These are phyloP conservation scores for Parauchenoglanis punctatus DNA, from an alignment of 2,797 vertebrate species.

Conservation along the genomic window DNA sequence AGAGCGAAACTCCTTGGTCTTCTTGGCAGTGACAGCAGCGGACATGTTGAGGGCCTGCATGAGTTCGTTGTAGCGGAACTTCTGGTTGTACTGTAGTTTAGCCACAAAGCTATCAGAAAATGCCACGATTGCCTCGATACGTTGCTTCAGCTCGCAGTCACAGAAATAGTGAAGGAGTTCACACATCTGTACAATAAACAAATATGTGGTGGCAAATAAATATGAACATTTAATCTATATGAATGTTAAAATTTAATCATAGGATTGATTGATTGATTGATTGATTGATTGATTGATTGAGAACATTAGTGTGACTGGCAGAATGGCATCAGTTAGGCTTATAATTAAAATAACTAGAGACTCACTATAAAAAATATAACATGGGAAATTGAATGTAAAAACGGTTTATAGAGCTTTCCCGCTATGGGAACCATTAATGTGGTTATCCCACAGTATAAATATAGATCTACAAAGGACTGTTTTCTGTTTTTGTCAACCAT, in stretches of 20 bases:
- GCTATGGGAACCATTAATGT: neutral
- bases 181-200: conserved; percentile 84
- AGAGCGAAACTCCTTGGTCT: conserved; percentile 96
- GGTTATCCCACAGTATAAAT: neutral
- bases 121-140: conserved; percentile 95
- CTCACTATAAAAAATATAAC: neutral
- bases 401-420: neutral
- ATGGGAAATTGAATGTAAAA: neutral
- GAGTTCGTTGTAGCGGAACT: conserved; percentile 96
- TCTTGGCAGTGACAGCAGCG: conserved; percentile 93
- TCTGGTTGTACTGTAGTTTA: conserved; percentile 96
- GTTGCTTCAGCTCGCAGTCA: conserved; percentile 96
- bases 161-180: conserved; percentile 98
- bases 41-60: conserved; percentile 99
- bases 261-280: neutral
- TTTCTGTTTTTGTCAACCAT: neutral
- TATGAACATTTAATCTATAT: neutral
- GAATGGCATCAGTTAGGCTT: neutral
- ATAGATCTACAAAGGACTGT: neutral
- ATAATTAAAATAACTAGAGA: neutral
- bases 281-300: neutral
- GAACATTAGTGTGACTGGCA: neutral
- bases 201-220: neutral
- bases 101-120: conserved; percentile 95
- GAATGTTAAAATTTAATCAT: neutral